Evolutionary conservation across 1,140 invertebrate species (phyloP).

Genomic region (Aphelenchoides besseyi): DNA sequence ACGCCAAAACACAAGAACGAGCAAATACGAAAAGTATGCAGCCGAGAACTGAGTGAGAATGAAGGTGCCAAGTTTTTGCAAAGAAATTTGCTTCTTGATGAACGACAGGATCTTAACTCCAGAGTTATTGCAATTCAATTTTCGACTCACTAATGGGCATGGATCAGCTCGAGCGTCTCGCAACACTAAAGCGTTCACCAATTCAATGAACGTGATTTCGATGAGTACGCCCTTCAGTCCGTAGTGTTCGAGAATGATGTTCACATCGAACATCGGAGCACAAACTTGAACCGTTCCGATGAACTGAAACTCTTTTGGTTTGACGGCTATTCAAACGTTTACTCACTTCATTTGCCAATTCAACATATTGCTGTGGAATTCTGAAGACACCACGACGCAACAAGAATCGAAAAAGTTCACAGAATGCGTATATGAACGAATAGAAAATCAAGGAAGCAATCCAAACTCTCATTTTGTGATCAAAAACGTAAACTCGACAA

Average conservation of each 20-base stretch:
- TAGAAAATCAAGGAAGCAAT: slow-evolving; percentile 39
- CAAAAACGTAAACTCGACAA: neutral
- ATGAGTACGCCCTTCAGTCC: slow-evolving; percentile 46
- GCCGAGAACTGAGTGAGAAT: slow-evolving; percentile 27
- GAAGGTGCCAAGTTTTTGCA: slow-evolving; percentile 23
- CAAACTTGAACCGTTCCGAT: slow-evolving; percentile 53
- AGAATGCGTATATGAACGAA: slow-evolving; percentile 25
- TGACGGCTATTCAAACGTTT: neutral
- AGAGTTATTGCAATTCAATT: slow-evolving; percentile 7
- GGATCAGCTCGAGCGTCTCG: slow-evolving; percentile 48
- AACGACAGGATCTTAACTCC: slow-evolving; percentile 6
- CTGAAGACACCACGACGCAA: neutral
- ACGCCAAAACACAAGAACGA: slow-evolving; percentile 13
- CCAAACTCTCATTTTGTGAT: slow-evolving; percentile 37
- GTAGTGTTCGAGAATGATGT: slow-evolving; percentile 50
- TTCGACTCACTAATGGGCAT: slow-evolving; percentile 40
- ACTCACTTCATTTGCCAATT: slow-evolving; percentile 29
- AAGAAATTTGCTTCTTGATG: slow-evolving; percentile 24
- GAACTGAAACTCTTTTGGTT: slow-evolving; percentile 35
- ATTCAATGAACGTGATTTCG: slow-evolving; percentile 49
- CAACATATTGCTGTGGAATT: neutral
- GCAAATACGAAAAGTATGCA: slow-evolving; percentile 21
- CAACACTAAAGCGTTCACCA: slow-evolving; percentile 42
- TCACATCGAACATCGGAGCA: slow-evolving; percentile 55
- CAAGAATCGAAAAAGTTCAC: slow-evolving; percentile 33